Base-by-base conservation (phyloP, 2,113 vertebrate species). In the Carassius carassius region DNA sequence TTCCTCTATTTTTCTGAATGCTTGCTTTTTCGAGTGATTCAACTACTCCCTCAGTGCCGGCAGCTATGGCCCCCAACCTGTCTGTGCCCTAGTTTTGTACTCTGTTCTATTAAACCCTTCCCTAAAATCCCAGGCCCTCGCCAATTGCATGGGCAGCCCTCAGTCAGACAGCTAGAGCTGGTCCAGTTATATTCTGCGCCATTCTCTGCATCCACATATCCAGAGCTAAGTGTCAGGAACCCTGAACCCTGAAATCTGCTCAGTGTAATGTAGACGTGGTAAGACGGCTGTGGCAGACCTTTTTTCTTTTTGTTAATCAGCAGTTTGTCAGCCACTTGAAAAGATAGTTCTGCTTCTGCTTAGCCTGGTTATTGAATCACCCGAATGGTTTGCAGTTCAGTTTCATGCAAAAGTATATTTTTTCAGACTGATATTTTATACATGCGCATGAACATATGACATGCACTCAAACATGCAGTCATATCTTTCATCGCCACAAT, bases 41-140 rank as follows among this genome's bases (percentile, higher is more conserved):
- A 87, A 92, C 84, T 89, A 90, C 87, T 79, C 86, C 84, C 87
- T 87, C 84, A 90, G 76, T 86, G 85, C 89, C 81, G 82, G 85
- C 88, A 86, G 86, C 77, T 87, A 84, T 81, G 87, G 86, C 87
- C 44, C 58, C 85, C 86, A 74, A 21, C 88, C 69, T 86, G 54
- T 65, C 47, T 35, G 54, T 87, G 82, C 13, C 82, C 86, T 80
- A 87, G 65, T 80, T 84, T 83, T 63, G 5, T 23, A 63, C 37
- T 51, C n/a, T 2, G 19, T 79, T 44, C 49, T 70, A 67, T 56
- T 65, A 75, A 80, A 80, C 37, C 29, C 69, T 79, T 56, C 23
- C 44, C 35, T 44, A 85, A 79, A 85, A 56, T 70, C 35, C n/a
- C 44, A 1, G 19, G 58, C 17, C 25, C n/a, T 74, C 21, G 5